Base-by-base conservation (phyloP, 2,797 vertebrate species). In the Alosa sapidissima region DNA sequence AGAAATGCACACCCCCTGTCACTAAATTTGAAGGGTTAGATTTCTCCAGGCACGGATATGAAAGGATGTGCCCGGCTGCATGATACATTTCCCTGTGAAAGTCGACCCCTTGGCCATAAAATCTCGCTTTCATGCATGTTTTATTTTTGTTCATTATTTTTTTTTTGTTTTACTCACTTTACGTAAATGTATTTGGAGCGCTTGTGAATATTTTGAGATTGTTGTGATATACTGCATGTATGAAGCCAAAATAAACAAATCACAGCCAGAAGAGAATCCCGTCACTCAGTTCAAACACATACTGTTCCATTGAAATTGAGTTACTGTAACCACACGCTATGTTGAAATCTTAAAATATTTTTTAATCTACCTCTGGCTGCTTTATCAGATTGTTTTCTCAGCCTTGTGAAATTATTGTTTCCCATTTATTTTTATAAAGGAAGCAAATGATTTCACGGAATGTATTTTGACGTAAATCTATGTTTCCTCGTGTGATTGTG, bases 61-160 rank as follows among this genome's bases (percentile, higher is more conserved):
- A 47, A 19, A 78, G 72, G 72, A 78, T 78, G 72, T 78, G 72
- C 72, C 72, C 72, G 14, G 14, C 7, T 78, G 41, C 16, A 47
- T 7, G 72, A 47, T 78, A 45, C 16, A 19, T 78, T 21, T 19
- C 41, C 72, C 72, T 45, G 72, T 47, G 72, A 78, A 78, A 78
- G 36, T 47, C 41, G 41, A 78, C 5, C 36, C 72, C 13, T 16
- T 36, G 6, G 41, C 19, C 36, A 78, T 45, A 78, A 21, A 78
- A 78, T 47, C 36, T 78, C 47, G 72, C 11, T 72, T 36, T 36
- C 0, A 13, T 36, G 28, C 33, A 3, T 14, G 65, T 72, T 36
- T 72, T 75, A 16, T 75, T 78, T 78, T 78, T 78, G 72, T 78
- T 78, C 41, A 78, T 78, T 78, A 47, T 78, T 78, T 78, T 36